A percentile compares a stretch with the other conserved stretches of the same genome.
These are phyloP conservation scores for Ianthella basta DNA, from an alignment of 37 sponge, comb jelly and placozoan species.

Conservation along the genomic window DNA sequence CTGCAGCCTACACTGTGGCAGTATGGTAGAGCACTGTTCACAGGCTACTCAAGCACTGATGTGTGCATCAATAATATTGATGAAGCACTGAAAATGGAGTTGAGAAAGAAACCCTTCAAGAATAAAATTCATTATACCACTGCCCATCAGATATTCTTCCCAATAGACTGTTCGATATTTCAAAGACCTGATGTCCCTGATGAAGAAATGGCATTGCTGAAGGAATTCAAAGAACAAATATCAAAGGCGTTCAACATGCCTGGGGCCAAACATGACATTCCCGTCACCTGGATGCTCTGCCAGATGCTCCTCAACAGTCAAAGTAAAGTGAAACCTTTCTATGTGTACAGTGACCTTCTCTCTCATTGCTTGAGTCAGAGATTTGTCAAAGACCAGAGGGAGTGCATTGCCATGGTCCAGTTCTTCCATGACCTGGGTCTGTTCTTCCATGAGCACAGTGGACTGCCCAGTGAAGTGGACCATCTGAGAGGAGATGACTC, in stretches of 20 bases:
- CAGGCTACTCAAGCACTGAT: too few relatives aligned
- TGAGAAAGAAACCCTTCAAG: neutral
- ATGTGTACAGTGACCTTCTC: neutral
- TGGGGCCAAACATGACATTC: neutral
- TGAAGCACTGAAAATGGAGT: neutral
- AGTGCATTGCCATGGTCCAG: slow-evolving; percentile 20
- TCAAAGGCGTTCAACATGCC: neutral
- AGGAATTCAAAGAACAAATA: neutral
- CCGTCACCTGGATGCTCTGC: slow-evolving; percentile 15
- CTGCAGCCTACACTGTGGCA: neutral
- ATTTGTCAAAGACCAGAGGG: neutral
- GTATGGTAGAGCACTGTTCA: too few relatives aligned
- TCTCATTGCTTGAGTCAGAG: neutral
- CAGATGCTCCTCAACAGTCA: neutral
- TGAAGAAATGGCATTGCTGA: neutral
- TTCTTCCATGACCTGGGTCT: slow-evolving; percentile 23
- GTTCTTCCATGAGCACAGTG: slow-evolving; percentile 25
- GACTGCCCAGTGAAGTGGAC: slow-evolving; percentile 19
- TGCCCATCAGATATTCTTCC: neutral
- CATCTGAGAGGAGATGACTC: slow-evolving; percentile 1
- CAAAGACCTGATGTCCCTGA: neutral
- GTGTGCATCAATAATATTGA: neutral
- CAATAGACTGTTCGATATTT: neutral
- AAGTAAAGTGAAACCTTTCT: neutral
- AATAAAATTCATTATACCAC: neutral